Evolutionary conservation across 2,888 invertebrate species (phyloP).

Genomic region (Bedellia somnulentella): DNA sequence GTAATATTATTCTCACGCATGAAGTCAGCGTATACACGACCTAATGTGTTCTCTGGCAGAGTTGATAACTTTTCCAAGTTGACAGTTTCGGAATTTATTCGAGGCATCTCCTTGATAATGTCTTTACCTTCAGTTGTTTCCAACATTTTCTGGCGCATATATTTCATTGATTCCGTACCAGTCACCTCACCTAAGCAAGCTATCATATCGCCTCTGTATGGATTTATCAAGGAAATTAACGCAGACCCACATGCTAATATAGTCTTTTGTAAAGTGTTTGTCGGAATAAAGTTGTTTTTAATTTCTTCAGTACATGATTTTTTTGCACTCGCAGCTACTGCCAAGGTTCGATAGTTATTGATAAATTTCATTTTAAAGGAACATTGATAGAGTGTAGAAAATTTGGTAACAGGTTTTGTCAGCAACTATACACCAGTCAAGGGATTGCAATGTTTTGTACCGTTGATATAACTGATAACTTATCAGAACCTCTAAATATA

Average conservation of each 20-base stretch:
- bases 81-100: constrained; percentile 83
- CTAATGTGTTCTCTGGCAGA: constrained; percentile 81
- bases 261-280: constrained; percentile 72
- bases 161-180: constrained; percentile 68
- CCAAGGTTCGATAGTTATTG: too few species aligned
- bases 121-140: constrained; percentile 73
- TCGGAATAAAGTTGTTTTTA: constrained; percentile 62
- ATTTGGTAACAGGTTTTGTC: too few species aligned
- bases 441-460: too few species aligned
- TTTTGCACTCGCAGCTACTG: too few species aligned
- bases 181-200: constrained; percentile 94
- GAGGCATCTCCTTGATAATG: constrained; percentile 77
- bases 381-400: too few species aligned
- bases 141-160: constrained; percentile 77
- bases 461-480: too few species aligned
- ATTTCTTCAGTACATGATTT: constrained; percentile 1
- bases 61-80: constrained; percentile 70
- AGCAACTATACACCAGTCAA: too few species aligned
- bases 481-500: too few species aligned
- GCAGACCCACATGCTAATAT: constrained; percentile 88
- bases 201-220: constrained; percentile 86
- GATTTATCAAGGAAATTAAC: constrained; percentile 77
- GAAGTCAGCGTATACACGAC: constrained; percentile 84
- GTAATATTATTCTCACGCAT: constrained; percentile 83
- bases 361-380: too few species aligned